Evolutionary conservation across 2,113 vertebrate genomes (phyloP).

Genomic region (Phaethornis superciliosus): DNA sequence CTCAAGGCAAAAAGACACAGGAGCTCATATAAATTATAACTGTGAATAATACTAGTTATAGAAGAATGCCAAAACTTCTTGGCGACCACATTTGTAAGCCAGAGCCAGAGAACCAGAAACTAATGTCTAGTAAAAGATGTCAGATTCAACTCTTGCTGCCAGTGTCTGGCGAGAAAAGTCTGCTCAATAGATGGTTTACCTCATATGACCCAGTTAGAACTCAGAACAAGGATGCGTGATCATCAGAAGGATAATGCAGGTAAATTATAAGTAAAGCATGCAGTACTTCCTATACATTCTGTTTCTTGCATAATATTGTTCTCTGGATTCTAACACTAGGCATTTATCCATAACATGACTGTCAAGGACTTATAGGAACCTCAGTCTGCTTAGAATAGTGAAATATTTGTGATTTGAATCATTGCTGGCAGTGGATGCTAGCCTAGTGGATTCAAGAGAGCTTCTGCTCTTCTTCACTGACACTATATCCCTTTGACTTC

Average conservation of each 20-base stretch:
- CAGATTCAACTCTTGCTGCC: slow-evolving; percentile 55
- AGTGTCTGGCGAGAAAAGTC: slow-evolving; percentile 17
- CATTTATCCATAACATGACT: background rate
- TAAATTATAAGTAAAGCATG: background rate
- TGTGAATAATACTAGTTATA: slow-evolving; percentile 37
- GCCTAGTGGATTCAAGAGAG: background rate
- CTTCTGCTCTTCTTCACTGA: slow-evolving; percentile 48
- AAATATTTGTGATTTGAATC: slow-evolving; percentile 47
- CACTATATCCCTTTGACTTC: background rate
- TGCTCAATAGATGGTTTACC: slow-evolving; percentile 40
- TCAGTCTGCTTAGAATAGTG: background rate
- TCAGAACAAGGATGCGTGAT: background rate
- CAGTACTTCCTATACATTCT: background rate
- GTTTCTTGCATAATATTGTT: background rate
- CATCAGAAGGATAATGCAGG: background rate
- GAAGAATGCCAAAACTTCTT: slow-evolving; percentile 49
- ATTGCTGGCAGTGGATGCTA: slow-evolving; percentile 14
- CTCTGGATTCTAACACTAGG: background rate
- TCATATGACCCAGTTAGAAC: slow-evolving; percentile 42
- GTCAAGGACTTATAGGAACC: background rate
- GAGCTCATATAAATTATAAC: slow-evolving; percentile 63
- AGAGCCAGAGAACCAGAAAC: slow-evolving; percentile 58
- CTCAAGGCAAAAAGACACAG: slow-evolving; percentile 46
- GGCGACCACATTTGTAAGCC: background rate
- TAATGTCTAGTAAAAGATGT: slow-evolving; percentile 67